Evolutionary conservation across 2,888 invertebrate species (phyloP), one percentile per base, ranked within the genome.

Genomic region (Anarsia innoxiella): DNA sequence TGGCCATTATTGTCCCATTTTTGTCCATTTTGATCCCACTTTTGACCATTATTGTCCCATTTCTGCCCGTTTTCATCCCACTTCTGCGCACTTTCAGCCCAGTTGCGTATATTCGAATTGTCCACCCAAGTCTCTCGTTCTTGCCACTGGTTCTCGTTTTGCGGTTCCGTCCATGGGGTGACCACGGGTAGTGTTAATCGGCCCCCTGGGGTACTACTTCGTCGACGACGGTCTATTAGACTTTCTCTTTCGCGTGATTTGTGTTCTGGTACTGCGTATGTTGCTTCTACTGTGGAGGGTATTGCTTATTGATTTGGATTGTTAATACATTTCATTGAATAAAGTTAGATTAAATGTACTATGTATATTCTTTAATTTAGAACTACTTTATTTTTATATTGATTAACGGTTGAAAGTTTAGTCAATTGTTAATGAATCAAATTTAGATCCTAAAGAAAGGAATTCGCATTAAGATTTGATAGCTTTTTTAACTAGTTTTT

Each of bases 221-320:
- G 57, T 0, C 83, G 66, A 0, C 83, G 65, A 0, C 83, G 65
- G 43, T 79, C 80, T 37, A 78, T 72, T 0, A 83, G 54, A 13
- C 73, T 73, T 37, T 78, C 78, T 1, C 82, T 58, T 28, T 69
- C 71, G 0, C 74, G 67, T 31, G 66, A 62, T 32, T 78, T 78
- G 51, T 76, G 79, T 28, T 75, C 78, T 0, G 83, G 83, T 0
- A 84, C 80, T 0, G 83, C 82, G 53, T 84, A 84, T 5, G 83
- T 84, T 12, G 79, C 80, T 59, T 84, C 83, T 54, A 63, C 54
- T 62, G 46, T n/a, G 12, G 37, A 19, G 3, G n/a, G n/a, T n/a
- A n/a, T n/a, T n/a, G n/a, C n/a, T n/a, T n/a, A n/a, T n/a, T n/a
- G n/a, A n/a, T n/a, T n/a, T n/a, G n/a, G n/a, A n/a, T n/a, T n/a